Conservation (phyloP, 2,888 invertebrate species). For the Byasa hedistus region DNA sequence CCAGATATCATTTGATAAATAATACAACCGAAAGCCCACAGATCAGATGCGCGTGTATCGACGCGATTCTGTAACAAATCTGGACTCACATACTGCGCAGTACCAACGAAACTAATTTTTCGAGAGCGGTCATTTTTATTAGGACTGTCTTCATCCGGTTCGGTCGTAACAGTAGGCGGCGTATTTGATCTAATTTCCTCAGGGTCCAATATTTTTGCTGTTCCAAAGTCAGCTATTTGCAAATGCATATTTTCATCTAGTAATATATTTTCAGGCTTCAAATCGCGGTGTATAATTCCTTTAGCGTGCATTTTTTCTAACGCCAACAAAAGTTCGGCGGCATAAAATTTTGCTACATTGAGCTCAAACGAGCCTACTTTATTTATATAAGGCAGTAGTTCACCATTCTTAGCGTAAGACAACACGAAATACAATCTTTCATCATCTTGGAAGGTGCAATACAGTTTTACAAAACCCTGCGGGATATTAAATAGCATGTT, state of each 20-base stretch:
- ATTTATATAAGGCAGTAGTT: conserved; percentile 94
- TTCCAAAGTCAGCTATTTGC: conserved; percentile 98
- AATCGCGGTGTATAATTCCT: conserved; percentile 95
- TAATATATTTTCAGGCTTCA: conserved; percentile 99
- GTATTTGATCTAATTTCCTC: conserved; percentile 53
- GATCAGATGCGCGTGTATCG: conserved; percentile 89
- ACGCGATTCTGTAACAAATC: conserved; percentile 93
- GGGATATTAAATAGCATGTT: conserved; percentile 89
- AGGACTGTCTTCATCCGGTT: conserved; percentile 53
- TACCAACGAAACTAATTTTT: conserved; percentile 96
- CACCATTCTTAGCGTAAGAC: conserved; percentile 96
- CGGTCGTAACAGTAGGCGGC: conserved; percentile 35
- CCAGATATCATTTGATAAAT: conserved; percentile 98
- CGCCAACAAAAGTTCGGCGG: conserved; percentile 95
- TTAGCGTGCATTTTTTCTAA: conserved; percentile 94
- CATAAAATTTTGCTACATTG: conserved; percentile 94
- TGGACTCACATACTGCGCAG: conserved; percentile 99
- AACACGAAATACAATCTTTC: conserved; percentile 96
- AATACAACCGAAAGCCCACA: conserved; percentile 99
- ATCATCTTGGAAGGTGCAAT: conserved; percentile 97
- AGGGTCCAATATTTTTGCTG: conserved; percentile 88
- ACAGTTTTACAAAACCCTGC: conserved; percentile 95
- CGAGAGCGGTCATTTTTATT: conserved; percentile 75
- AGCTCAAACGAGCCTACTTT: conserved; percentile 94
- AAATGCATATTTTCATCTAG: conserved; percentile 97